phyloP scores from a whole-genome alignment of 2,113 vertebrate genomes.

The Macaca nemestrina region DNA sequence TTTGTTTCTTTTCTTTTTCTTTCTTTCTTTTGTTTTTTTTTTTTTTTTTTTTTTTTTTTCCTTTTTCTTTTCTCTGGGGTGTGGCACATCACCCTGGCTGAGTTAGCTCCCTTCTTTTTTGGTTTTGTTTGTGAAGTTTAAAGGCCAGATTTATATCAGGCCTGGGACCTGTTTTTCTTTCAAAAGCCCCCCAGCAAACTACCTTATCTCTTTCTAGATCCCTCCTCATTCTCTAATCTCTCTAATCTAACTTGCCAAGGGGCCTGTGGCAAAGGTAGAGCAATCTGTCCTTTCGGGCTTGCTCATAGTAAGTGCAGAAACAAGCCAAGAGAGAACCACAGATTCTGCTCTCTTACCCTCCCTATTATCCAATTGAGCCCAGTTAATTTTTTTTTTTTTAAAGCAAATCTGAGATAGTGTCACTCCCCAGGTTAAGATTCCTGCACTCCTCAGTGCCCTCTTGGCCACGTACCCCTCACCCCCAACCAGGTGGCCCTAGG shows the following conservation, averaged over 20 bases:
- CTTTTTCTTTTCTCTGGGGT: not conserved
- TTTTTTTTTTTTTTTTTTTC: not conserved
- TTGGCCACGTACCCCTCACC: not conserved
- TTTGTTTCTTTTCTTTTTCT: not conserved
- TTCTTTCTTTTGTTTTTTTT: not conserved
- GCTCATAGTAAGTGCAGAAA: not conserved
- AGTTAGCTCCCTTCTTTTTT: not conserved
- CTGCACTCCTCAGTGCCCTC: not conserved
- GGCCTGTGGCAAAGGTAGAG: not conserved
- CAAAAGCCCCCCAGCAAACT: not conserved
- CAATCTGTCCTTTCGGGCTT: not conserved
- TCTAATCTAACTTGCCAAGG: not conserved
- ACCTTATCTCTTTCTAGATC: not conserved
- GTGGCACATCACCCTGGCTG: not conserved
- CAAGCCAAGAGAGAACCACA: not conserved
- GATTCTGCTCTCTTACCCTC: not conserved
- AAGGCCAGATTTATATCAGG: not conserved
- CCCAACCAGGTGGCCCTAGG: not conserved
- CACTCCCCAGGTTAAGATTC: not conserved
- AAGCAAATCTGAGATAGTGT: not conserved
- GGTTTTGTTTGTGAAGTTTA: constrained; percentile 16
- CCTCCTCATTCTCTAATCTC: not conserved
- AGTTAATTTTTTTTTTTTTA: not conserved
- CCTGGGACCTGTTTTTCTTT: not conserved
- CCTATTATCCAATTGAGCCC: not conserved